Evolutionary conservation across 2,797 vertebrate species (phyloP), one percentile per base, ranked within the genome.

Genomic region (Tragelaphus oryx): DNA sequence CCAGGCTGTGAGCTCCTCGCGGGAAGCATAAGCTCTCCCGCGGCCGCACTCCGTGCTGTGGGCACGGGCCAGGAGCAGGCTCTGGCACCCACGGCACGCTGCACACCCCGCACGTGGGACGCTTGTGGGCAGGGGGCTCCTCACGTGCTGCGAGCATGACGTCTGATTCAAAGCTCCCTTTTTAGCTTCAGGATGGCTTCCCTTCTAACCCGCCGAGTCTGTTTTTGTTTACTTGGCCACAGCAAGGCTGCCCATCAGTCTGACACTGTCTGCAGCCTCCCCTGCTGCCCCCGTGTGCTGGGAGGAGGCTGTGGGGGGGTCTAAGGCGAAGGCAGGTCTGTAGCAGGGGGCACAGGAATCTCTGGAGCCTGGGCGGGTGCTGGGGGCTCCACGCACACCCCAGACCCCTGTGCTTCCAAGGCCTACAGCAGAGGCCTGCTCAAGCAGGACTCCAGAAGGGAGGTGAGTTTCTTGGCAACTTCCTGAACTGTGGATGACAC

Each of bases 11-110:
- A 81, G 68, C 22, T 8, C 22, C 68, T 71, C 3, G 6, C 37
- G 37, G 33, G 22, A 3, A 60, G 59, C 28, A 60, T 0, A 16
- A 7, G 8, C n/a, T 20, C n/a, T 20, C n/a, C n/a, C 1, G 2
- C n/a, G 0, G 7, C 4, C 68, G 24, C 7, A 13, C 71, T 26
- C 71, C 1, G 1, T 1, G 26, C 28, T 30, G 46, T 0, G 5
- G 46, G 28, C 8, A 9, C 1, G 26, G 44, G 74, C 41, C 57
- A 16, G 78, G 44, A 81, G 9, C 59, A 24, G 48, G 44, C 46
- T 46, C 24, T 33, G 24, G 10, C 5, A 0, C n/a, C 6, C 48
- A 3, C 7, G 4, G 41, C n/a, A 37, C 59, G 48, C 76, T 78
- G 44, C 30, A 59, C 12, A 24, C 8, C 20, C 50, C 54, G 1